phyloP scores from a whole-genome alignment of 2,797 vertebrate genomes.

The Clarias pachynema region DNA sequence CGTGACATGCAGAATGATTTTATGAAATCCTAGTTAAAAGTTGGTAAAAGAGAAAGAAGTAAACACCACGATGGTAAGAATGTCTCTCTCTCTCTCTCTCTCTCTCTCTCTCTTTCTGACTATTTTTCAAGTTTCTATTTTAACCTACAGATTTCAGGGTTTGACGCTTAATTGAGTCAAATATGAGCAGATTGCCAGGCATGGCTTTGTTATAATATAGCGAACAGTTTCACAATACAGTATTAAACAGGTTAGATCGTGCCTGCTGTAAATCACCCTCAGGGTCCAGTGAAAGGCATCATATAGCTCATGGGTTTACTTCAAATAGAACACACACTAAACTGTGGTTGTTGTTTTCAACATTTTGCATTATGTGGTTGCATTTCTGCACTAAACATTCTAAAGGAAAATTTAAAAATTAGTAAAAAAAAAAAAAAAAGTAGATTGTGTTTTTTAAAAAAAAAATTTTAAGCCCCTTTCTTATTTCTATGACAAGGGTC shows the following conservation, averaged over 20 bases:
- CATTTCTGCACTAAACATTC: background rate
- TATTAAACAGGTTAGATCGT: background rate
- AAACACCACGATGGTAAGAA: constrained; percentile 21
- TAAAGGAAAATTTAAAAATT: too few relatives aligned
- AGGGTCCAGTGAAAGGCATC: background rate
- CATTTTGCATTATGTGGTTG: background rate
- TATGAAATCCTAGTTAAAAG: background rate
- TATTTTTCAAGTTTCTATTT: too few relatives aligned
- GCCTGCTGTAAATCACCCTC: background rate
- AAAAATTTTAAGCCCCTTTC: background rate
- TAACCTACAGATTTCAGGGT: background rate
- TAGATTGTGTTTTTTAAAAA: background rate
- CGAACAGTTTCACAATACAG: background rate
- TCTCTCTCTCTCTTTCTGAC: background rate
- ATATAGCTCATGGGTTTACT: background rate
- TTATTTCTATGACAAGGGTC: background rate
- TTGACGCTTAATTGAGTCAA: background rate
- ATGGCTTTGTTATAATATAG: background rate
- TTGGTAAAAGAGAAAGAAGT: background rate
- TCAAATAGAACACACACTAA: background rate
- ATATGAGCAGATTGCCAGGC: background rate
- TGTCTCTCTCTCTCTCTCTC: background rate
- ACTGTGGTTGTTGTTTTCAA: background rate
- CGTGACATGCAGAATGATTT: background rate
- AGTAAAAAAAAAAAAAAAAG: too few relatives aligned